Evolutionary conservation across 2,888 invertebrate genomes (phyloP).

Genomic region (Ophion obscuratus): DNA sequence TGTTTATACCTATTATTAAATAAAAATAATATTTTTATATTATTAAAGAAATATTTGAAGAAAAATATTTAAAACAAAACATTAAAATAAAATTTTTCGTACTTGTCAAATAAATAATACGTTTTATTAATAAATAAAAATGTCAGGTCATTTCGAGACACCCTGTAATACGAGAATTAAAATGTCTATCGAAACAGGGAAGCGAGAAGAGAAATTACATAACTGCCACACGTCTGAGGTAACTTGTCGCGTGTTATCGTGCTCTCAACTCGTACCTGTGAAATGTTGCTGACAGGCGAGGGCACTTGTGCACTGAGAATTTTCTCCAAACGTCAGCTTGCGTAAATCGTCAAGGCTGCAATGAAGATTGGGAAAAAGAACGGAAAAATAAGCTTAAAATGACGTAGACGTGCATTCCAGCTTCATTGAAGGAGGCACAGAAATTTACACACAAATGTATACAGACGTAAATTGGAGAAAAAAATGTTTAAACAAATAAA

Average conservation of each 20-base stretch:
- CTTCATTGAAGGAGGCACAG: neutral
- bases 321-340: conserved; percentile 2
- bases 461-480: neutral
- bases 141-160: no score
- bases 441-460: conserved; percentile 2
- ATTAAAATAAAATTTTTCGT: neutral
- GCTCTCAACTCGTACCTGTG: neutral
- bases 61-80: no score
- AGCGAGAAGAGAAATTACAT: neutral
- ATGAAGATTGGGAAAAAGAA: neutral
- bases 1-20: no score
- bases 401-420: neutral
- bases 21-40: neutral
- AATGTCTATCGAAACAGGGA: neutral
- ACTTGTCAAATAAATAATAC: no score
- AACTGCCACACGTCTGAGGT: neutral
- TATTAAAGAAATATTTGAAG: no score
- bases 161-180: neutral
- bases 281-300: conserved; percentile 16
- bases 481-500: neutral
- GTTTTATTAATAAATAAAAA: no score
- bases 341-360: conserved; percentile 5
- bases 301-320: neutral
- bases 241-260: neutral
- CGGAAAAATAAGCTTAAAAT: neutral